Percentiles rank a stretch among this genome's conserved stretches.
phyloP scores from a whole-genome alignment of 30 jellyfish, hydroid and myxozoan species.

The Mastigias papua region DNA sequence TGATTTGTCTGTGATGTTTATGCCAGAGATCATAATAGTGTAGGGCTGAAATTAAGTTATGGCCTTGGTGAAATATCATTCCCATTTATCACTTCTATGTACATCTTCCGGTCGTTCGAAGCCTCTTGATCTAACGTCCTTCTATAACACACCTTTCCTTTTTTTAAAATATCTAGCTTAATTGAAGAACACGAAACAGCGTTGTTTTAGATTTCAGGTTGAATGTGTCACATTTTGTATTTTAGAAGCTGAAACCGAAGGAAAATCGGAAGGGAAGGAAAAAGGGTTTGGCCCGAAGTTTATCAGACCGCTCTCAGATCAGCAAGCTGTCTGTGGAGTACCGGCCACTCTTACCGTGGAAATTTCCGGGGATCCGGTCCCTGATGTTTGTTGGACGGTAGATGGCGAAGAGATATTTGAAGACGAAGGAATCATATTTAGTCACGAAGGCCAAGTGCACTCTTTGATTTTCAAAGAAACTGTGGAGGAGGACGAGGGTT shows the following conservation, averaged over 20 bases:
- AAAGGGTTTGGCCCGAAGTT: slow-evolving; percentile 76
- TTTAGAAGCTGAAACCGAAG: slow-evolving; percentile 8
- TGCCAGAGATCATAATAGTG: too few species aligned
- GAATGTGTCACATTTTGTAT: too few species aligned
- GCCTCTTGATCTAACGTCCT: too few species aligned
- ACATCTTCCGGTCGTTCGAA: too few species aligned
- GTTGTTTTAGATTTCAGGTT: too few species aligned
- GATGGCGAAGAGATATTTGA: slow-evolving; percentile 83
- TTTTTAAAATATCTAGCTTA: too few species aligned
- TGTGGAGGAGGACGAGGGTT: slow-evolving; percentile 90
- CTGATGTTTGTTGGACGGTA: slow-evolving; percentile 82
- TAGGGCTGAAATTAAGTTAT: too few species aligned
- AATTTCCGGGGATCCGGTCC: slow-evolving; percentile 74
- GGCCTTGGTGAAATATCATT: too few species aligned
- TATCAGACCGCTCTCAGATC: slow-evolving; percentile 63
- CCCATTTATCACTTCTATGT: too few species aligned
- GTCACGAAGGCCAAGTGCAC: slow-evolving; percentile 58
- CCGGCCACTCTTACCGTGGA: slow-evolving; percentile 85
- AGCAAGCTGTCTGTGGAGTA: slow-evolving; percentile 75
- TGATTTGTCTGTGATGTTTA: background rate
- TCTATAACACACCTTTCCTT: too few species aligned
- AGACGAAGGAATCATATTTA: slow-evolving; percentile 65
- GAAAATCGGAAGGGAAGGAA: background rate
- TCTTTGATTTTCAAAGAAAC: slow-evolving; percentile 68
- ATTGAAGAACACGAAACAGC: too few species aligned